Conservation (phyloP, 2,888 invertebrate genomes). For the Archips crataeganus region DNA sequence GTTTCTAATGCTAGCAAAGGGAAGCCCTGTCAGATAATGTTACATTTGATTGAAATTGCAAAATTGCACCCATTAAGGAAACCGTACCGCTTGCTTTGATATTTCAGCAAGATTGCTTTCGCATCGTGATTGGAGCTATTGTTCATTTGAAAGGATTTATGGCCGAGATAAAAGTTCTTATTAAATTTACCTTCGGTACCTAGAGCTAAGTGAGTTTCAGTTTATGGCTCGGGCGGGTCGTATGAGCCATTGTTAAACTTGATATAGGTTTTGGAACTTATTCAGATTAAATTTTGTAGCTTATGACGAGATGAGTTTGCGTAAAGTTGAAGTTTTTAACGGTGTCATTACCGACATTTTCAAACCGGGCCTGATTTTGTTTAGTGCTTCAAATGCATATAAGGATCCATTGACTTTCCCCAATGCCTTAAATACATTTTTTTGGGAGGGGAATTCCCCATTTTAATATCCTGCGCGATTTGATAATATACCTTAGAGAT, state of each 20-base stretch:
- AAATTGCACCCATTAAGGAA: slow-evolving; percentile 64
- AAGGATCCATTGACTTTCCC: no score
- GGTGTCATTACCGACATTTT: no score
- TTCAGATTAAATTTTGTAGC: slow-evolving; percentile 11
- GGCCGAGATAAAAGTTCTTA: slow-evolving; percentile 41
- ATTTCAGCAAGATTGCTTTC: slow-evolving; percentile 45
- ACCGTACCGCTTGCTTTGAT: slow-evolving; percentile 50
- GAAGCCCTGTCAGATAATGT: slow-evolving; percentile 55
- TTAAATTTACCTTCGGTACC: slow-evolving; percentile 37
- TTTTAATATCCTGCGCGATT: no score
- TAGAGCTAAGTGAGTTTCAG: slow-evolving; percentile 18
- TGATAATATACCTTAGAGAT: no score
- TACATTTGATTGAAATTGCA: slow-evolving; percentile 68
- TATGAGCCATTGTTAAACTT: slow-evolving; percentile 29
- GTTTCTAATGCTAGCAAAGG: slow-evolving; percentile 40
- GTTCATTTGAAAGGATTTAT: slow-evolving; percentile 58
- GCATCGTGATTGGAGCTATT: slow-evolving; percentile 67
- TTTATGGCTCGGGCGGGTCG: slow-evolving; percentile 22
- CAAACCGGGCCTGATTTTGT: no score
- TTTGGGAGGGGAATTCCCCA: no score
- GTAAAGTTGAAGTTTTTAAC: not conserved
- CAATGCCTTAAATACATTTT: no score
- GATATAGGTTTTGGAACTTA: slow-evolving; percentile 17
- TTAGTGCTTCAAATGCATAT: no score
- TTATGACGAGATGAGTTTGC: not conserved